These are phyloP conservation scores for Cetoscarus ocellatus DNA, from an alignment of 2,797 vertebrate genomes.

Conservation along the genomic window DNA sequence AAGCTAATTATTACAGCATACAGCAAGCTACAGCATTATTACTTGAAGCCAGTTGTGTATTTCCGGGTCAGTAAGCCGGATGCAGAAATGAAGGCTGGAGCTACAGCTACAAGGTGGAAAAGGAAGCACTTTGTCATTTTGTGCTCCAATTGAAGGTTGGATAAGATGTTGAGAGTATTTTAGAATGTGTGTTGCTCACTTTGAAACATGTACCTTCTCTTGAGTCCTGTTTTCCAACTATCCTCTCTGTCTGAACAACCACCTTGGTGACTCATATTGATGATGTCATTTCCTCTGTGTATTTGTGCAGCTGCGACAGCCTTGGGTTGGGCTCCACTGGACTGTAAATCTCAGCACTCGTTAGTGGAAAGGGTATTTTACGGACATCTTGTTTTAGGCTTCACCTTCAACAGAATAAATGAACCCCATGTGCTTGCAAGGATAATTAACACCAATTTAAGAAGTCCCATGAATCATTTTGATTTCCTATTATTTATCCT, in stretches of 20 bases:
- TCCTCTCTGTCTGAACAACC: slow-evolving; percentile 21
- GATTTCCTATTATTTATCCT: neutral
- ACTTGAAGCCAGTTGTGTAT: too few species aligned
- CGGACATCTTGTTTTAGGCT: slow-evolving; percentile 28
- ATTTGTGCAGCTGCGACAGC: slow-evolving; percentile 70
- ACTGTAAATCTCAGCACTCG: slow-evolving; percentile 31
- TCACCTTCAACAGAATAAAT: slow-evolving; percentile 28
- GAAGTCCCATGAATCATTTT: slow-evolving; percentile 2
- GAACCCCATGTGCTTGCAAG: slow-evolving; percentile 6
- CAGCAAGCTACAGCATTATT: too few species aligned
- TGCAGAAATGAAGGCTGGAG: too few species aligned
- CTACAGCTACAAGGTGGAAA: too few species aligned
- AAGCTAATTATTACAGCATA: too few species aligned
- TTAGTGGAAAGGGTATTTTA: slow-evolving; percentile 35
- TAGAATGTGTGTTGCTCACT: neutral
- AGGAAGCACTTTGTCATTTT: too few species aligned
- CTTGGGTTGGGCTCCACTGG: slow-evolving; percentile 25
- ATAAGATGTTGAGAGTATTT: too few species aligned
- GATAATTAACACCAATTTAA: neutral
- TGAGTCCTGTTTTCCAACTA: slow-evolving; percentile 6
- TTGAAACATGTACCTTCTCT: neutral
- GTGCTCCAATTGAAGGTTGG: too few species aligned
- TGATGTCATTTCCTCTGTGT: slow-evolving; percentile 77
- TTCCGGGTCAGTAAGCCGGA: too few species aligned
- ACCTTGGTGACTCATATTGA: slow-evolving; percentile 48